Percentiles rank a stretch among this genome's conserved stretches.
These are phyloP conservation scores for Abrostola tripartita DNA, from an alignment of 2,888 invertebrate species.

Conservation along the genomic window DNA sequence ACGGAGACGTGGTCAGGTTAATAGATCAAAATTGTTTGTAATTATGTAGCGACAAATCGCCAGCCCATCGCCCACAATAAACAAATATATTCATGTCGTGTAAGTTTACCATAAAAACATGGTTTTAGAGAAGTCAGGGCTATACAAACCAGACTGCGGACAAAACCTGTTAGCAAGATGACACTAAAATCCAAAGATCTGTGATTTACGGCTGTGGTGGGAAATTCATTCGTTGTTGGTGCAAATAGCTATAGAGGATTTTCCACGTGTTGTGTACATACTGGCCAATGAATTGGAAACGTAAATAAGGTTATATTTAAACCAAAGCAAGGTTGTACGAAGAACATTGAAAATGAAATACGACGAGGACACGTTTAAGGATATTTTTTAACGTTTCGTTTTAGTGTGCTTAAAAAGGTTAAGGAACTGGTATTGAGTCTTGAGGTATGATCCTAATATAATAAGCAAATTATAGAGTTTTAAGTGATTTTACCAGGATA, in stretches of 20 bases:
- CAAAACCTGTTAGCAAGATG: conserved; percentile 37
- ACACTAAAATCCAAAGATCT: conserved; percentile 41
- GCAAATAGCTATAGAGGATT: conserved; percentile 22
- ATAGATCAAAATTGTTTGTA: conserved; percentile 33
- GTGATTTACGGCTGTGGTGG: conserved; percentile 20
- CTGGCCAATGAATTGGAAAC: conserved; percentile 11
- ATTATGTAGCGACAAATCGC: conserved; percentile 29
- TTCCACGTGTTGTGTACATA: conserved; percentile 14
- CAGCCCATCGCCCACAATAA: conserved; percentile 39
- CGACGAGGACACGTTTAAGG: background rate
- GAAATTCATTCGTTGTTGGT: conserved; percentile 38
- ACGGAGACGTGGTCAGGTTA: conserved; percentile 27
- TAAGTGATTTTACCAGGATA: too few species aligned
- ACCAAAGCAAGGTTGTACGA: conserved; percentile 8
- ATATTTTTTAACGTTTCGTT: background rate
- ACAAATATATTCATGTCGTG: conserved; percentile 37
- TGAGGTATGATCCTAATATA: conserved; percentile 13
- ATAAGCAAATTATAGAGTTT: background rate
- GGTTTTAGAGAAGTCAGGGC: conserved; percentile 38
- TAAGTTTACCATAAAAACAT: conserved; percentile 26
- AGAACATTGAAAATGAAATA: background rate
- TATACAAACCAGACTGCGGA: conserved; percentile 19
- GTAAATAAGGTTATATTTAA: conserved; percentile 19
- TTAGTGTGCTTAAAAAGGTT: background rate
- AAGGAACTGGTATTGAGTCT: conserved; percentile 17